phyloP scores from a whole-genome alignment of 2,888 invertebrate genomes.

The Hydroisotoma schaefferi region DNA sequence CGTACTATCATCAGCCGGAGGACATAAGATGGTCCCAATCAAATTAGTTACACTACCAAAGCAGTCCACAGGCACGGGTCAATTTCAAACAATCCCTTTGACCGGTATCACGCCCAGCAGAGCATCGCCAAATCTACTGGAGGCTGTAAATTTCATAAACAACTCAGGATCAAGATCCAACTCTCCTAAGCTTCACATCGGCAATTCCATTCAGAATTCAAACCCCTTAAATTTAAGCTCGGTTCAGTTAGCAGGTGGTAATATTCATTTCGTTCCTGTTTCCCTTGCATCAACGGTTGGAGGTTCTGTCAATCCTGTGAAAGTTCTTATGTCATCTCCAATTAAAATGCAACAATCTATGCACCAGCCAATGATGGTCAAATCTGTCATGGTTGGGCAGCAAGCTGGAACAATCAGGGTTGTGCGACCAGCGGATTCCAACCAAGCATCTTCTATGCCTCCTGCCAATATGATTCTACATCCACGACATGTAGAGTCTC shows the following conservation, averaged over 20 bases:
- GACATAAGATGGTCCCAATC: slow-evolving; percentile 52
- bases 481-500: neutral
- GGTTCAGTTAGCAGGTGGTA: slow-evolving; percentile 30
- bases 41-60: slow-evolving; percentile 51
- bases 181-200: slow-evolving; percentile 34
- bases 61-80: slow-evolving; percentile 35
- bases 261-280: slow-evolving; percentile 42
- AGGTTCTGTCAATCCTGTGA: slow-evolving; percentile 47
- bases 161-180: slow-evolving; percentile 31
- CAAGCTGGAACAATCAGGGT: slow-evolving; percentile 39
- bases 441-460: slow-evolving; percentile 8
- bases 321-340: slow-evolving; percentile 49
- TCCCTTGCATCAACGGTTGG: slow-evolving; percentile 37
- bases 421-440: slow-evolving; percentile 28
- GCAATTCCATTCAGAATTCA: slow-evolving; percentile 32
- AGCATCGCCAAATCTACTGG: slow-evolving; percentile 44
- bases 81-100: slow-evolving; percentile 30
- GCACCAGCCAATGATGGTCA: slow-evolving; percentile 44
- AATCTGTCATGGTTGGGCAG: slow-evolving; percentile 48
- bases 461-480: neutral
- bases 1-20: slow-evolving; percentile 40
- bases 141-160: slow-evolving; percentile 41
- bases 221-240: slow-evolving; percentile 37
- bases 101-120: slow-evolving; percentile 22
- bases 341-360: slow-evolving; percentile 38